These are phyloP conservation scores for Dinocampus coccinellae DNA, from an alignment of 2,888 invertebrate species.

Conservation along the genomic window DNA sequence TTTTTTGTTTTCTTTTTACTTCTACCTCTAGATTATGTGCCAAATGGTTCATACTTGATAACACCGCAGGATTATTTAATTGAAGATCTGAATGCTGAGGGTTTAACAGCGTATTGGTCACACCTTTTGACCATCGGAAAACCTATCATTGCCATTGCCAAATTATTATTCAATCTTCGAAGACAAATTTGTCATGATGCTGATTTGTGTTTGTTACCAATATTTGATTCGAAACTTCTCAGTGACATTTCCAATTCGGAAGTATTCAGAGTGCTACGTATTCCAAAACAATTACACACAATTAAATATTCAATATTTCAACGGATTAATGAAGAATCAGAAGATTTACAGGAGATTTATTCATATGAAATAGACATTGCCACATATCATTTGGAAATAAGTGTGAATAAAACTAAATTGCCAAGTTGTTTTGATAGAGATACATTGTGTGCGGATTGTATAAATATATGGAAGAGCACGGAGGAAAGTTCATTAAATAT, in stretches of 20 bases:
- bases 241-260: slow-evolving; percentile 53
- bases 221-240: slow-evolving; percentile 46
- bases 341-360: slow-evolving; percentile 49
- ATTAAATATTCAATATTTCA: slow-evolving; percentile 51
- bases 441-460: slow-evolving; percentile 54
- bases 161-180: slow-evolving; percentile 50
- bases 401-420: slow-evolving; percentile 48
- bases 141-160: slow-evolving; percentile 56
- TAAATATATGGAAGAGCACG: slow-evolving; percentile 52
- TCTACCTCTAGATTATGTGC: slow-evolving; percentile 53
- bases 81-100: slow-evolving; percentile 46
- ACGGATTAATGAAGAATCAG: slow-evolving; percentile 42
- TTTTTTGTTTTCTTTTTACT: too few species aligned
- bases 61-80: slow-evolving; percentile 53
- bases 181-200: slow-evolving; percentile 47
- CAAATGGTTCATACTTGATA: slow-evolving; percentile 60
- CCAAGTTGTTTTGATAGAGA: slow-evolving; percentile 54
- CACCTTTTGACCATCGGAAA: slow-evolving; percentile 61
- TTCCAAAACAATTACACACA: slow-evolving; percentile 54
- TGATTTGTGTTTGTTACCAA: slow-evolving; percentile 50
- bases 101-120: slow-evolving; percentile 55
- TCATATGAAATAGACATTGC: slow-evolving; percentile 51
- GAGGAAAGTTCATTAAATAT: slow-evolving; percentile 17
- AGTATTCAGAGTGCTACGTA: slow-evolving; percentile 57
- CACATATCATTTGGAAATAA: slow-evolving; percentile 48